Evolutionary conservation across 2,888 invertebrate species (phyloP).

Genomic region (Cheilosia variabilis): DNA sequence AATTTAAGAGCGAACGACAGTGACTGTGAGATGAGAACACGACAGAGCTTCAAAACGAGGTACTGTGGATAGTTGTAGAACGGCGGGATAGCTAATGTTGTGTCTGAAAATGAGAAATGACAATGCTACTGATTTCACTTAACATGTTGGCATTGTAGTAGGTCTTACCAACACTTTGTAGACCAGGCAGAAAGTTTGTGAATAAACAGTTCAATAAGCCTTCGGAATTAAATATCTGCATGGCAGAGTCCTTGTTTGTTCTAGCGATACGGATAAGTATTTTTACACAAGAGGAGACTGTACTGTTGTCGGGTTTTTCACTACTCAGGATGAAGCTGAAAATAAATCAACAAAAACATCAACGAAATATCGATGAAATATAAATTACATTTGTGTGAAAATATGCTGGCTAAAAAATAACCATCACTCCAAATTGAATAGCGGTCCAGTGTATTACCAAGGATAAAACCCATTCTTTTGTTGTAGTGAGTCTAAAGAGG

Average conservation of each 20-base stretch:
- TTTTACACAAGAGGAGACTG: constrained; percentile 90
- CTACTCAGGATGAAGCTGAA: constrained; percentile 90
- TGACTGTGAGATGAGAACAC: constrained; percentile 87
- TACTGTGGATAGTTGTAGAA: constrained; percentile 88
- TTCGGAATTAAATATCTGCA: constrained; percentile 86
- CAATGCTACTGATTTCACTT: neutral
- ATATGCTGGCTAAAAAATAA: too few species aligned
- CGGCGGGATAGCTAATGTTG: constrained; percentile 77
- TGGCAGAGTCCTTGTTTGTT: constrained; percentile 89
- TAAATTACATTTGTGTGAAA: too few species aligned
- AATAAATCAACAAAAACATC: constrained; percentile 68
- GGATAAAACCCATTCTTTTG: too few species aligned
- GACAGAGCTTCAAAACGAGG: constrained; percentile 89
- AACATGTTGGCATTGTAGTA: constrained; percentile 79
- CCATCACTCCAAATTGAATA: too few species aligned
- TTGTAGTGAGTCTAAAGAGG: too few species aligned
- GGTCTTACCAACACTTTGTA: constrained; percentile 79
- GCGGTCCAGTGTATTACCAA: too few species aligned
- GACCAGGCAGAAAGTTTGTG: constrained; percentile 84
- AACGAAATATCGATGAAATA: neutral
- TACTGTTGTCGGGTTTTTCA: constrained; percentile 88
- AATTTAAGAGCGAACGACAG: constrained; percentile 79
- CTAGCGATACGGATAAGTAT: constrained; percentile 91
- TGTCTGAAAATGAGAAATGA: constrained; percentile 65
- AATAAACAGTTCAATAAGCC: constrained; percentile 87